Base-by-base conservation (phyloP, 2,888 invertebrate species). In the Frankliniella fusca region DNA sequence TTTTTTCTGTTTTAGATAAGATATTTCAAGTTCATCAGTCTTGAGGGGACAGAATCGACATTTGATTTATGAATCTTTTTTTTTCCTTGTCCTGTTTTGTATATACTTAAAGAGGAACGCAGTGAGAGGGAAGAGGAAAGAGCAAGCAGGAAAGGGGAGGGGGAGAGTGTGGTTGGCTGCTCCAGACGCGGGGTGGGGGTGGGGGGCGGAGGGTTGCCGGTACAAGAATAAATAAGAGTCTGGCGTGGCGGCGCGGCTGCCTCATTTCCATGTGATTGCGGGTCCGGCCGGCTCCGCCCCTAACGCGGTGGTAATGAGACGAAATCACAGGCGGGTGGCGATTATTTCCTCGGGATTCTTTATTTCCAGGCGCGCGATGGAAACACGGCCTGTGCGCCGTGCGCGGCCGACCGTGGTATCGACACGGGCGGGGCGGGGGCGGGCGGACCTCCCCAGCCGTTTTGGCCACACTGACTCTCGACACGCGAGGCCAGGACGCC, bases 401-500 rank as follows among this genome's bases (percentile, higher is more conserved):
- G 54, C 54, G 38, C 54, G 20, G 54, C 15, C 54, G 54, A 15
- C 18, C 54, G 54, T 54, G 20, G 15, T 54, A 54, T 54, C 20
- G 54, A 54, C 54, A 20, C 20, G 54, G 15, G 54, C 15, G 54
- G 18, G 54, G 23, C 23, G 23, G 23, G 70, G 70, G 70, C 27
- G 70, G 5, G 27, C 15, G 61, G 61, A 18, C 61, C n/a, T 18
- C 20, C 20, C 10, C 61, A 18, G 61, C 61, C 18, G 61, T 61
- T 61, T 61, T 61, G 61, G 61, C 61, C 61, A 61, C 70, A 76
- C 70, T 27, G 70, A 76, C 27, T 76, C 70, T 76, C 10, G 27
- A 12, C 70, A 76, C 70, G 70, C 70, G 70, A 76, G 2, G 38
- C 5, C n/a, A n/a, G n/a, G 54, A 0, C 27, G 27, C 54, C 54